Evolutionary conservation across 2,797 vertebrate species (phyloP), one percentile per base, ranked within the genome.

Genomic region (Cossypha heuglini): DNA sequence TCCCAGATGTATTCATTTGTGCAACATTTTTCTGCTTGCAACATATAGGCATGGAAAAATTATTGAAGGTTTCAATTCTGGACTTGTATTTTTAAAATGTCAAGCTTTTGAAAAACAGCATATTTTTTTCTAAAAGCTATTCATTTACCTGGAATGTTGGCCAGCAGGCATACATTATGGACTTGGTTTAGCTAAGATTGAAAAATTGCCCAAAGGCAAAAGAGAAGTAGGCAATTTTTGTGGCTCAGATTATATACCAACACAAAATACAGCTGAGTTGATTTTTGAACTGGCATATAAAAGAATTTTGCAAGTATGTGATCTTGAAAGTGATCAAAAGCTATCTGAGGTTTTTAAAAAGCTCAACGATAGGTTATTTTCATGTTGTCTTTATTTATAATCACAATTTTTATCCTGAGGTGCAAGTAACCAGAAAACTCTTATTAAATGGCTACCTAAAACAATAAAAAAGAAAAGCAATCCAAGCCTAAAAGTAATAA

Each of bases 1-100:
- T 98, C 98, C 98, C 98, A 98, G 98, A 98, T 98, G 98, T 98
- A 98, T 98, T 98, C 97, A 97, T 98, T 98, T 98, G 97, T 97
- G 97, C 93, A 97, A 96, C 88, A 96, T 96, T 98, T 97, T 98
- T 97, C 97, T 97, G 95, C 97, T 97, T 97, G 93, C 95, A 98
- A 97, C 97, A 96, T 98, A 98, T 97, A 98, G 94, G 97, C 96
- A 97, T 97, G 97, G 97, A 98, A 98, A 98, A 98, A 98, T 96
- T 98, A 97, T 97, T 97, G 97, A 98, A 97, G 96, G 94, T 95
- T 98, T 98, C 97, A 97, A 38, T 98, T 98, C 97, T 98, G 95
- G 96, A 97, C 96, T 97, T 97, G 92, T 96, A 97, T 97, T 98
- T 98, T 97, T 91, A 93, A 97, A 98, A 98, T 98, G 97, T 98